A percentile compares a stretch with the other conserved stretches of the same genome.
Evolutionary conservation across 2,113 vertebrate genomes (phyloP).

Genomic region (Eclectus roratus): DNA sequence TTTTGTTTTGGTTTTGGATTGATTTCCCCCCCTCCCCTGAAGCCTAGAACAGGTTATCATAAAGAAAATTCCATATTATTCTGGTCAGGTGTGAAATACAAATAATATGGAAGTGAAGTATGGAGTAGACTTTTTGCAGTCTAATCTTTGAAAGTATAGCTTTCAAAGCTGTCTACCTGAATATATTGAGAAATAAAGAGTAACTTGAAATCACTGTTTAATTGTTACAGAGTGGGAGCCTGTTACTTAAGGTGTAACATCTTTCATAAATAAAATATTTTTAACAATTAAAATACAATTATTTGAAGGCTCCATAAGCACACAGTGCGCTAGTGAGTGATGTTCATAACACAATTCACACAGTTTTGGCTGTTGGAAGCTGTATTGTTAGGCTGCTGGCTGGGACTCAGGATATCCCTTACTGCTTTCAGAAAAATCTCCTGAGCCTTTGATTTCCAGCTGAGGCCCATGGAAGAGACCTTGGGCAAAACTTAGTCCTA

Average conservation of each 20-base stretch:
- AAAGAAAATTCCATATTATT: background rate
- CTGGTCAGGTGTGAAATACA: background rate
- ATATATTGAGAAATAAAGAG: background rate
- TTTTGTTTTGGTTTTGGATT: background rate
- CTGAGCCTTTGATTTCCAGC: constrained; percentile 28
- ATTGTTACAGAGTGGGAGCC: background rate
- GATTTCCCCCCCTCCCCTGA: background rate
- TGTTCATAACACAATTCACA: background rate
- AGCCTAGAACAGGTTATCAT: background rate
- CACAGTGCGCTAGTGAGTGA: background rate
- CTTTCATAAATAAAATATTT: background rate
- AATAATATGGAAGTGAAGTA: background rate
- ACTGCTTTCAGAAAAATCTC: constrained; percentile 21
- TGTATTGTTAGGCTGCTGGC: constrained; percentile 26
- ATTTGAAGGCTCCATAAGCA: background rate
- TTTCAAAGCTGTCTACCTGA: background rate
- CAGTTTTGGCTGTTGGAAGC: background rate
- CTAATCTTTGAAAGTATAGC: background rate
- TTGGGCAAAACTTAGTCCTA: constrained; percentile 19
- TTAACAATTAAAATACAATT: background rate
- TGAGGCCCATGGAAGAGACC: background rate
- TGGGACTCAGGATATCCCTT: constrained; percentile 34
- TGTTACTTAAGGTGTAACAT: background rate
- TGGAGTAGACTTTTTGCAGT: background rate
- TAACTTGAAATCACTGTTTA: background rate